These are phyloP conservation scores for Theristicus caerulescens DNA, from an alignment of 2,113 vertebrate genomes.

Conservation along the genomic window DNA sequence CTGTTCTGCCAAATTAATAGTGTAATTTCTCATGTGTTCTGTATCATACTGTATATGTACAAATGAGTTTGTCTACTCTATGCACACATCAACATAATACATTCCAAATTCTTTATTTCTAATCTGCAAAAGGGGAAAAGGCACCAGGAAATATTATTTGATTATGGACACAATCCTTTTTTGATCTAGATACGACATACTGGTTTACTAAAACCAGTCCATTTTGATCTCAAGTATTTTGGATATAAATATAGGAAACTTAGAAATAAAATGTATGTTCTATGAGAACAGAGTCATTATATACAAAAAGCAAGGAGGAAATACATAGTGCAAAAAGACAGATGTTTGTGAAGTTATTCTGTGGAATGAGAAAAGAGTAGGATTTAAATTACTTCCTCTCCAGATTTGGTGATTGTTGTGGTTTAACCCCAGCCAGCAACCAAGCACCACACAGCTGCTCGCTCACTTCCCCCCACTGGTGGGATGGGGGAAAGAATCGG, in stretches of 20 bases:
- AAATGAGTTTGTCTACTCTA: neutral
- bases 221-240: neutral
- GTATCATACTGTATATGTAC: neutral
- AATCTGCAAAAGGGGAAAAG: neutral
- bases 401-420: neutral
- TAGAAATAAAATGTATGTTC: neutral
- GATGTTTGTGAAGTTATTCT: neutral
- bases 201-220: neutral
- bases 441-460: no score
- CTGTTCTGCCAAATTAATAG: neutral
- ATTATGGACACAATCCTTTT: neutral
- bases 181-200: neutral
- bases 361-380: neutral
- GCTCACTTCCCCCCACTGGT: no score
- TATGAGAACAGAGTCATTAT: neutral
- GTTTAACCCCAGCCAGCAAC: no score
- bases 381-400: neutral
- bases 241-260: neutral
- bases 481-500: no score
- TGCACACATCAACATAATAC: neutral
- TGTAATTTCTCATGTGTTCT: neutral
- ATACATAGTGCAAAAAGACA: neutral
- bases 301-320: neutral
- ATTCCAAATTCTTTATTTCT: neutral
- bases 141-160: neutral